Conservation (phyloP, 2,797 vertebrate genomes). For the Gephyroberyx darwinii region DNA sequence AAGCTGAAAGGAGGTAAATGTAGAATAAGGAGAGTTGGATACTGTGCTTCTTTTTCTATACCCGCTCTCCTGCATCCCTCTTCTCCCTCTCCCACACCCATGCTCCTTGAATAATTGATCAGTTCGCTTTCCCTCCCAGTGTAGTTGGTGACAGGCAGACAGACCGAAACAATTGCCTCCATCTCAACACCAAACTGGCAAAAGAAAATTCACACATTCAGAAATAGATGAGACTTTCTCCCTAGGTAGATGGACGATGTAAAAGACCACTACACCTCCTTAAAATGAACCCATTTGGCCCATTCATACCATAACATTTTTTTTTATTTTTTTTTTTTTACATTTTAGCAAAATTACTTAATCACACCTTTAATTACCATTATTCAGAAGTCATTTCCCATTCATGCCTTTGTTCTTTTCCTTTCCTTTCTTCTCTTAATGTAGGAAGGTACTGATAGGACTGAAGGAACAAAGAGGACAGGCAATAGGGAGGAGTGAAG, state of each 20-base stretch:
- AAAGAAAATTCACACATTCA: conserved; percentile 34
- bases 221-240: conserved; percentile 13
- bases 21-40: conserved; percentile 13
- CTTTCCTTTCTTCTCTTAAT: not conserved
- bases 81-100: conserved; percentile 56
- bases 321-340: not conserved
- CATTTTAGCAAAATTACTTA: not conserved
- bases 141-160: conserved; percentile 40
- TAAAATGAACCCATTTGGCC: not conserved
- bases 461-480: conserved; percentile 32
- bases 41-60: conserved; percentile 40
- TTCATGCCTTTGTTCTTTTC: not conserved
- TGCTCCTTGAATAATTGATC: conserved; percentile 81
- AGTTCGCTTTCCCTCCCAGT: conserved; percentile 65
- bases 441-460: conserved; percentile 11
- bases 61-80: conserved; percentile 26
- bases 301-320: too few relatives aligned
- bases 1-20: conserved; percentile 15
- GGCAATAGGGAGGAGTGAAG: conserved; percentile 31
- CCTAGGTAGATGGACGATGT: conserved; percentile 35
- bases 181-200: conserved; percentile 51
- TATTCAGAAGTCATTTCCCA: not conserved
- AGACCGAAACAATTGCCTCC: conserved; percentile 63
- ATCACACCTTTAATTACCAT: conserved; percentile 5
- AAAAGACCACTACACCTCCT: conserved; percentile 12